phyloP scores from a whole-genome alignment of 2,888 invertebrate genomes.

The Synanthedon formicaeformis region DNA sequence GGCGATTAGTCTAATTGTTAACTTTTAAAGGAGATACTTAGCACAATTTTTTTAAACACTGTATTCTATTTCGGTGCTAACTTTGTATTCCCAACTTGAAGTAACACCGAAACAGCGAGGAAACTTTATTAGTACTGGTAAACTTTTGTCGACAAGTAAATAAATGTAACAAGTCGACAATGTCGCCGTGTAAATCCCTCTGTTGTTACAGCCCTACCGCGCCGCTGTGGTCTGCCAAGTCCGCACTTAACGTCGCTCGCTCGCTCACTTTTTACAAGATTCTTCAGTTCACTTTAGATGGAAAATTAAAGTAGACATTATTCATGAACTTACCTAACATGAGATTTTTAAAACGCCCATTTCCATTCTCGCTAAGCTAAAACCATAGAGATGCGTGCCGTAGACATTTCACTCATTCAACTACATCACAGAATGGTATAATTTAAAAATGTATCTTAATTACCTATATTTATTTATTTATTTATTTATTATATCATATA shows the following conservation, averaged over 20 bases:
- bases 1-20: too few relatives aligned
- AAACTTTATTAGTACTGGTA: background rate
- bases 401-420: too few relatives aligned
- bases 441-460: too few relatives aligned
- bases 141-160: background rate
- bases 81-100: background rate
- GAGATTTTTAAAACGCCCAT: background rate
- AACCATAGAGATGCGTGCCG: too few relatives aligned
- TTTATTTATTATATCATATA: too few relatives aligned
- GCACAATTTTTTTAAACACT: too few relatives aligned
- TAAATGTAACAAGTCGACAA: background rate
- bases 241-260: conserved; percentile 1
- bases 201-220: background rate
- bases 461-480: too few relatives aligned
- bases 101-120: background rate
- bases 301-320: background rate
- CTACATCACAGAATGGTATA: too few relatives aligned
- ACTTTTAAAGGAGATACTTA: too few relatives aligned
- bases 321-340: background rate
- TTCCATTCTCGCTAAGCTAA: too few relatives aligned
- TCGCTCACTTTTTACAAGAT: conserved; percentile 4
- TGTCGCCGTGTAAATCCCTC: background rate
- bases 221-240: background rate
- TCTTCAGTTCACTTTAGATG: background rate
- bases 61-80: too few relatives aligned